A percentile compares a stretch with the other conserved stretches of the same genome.
Evolutionary conservation across 2,888 invertebrate species (phyloP).

Genomic region (Achlya flavicornis): DNA sequence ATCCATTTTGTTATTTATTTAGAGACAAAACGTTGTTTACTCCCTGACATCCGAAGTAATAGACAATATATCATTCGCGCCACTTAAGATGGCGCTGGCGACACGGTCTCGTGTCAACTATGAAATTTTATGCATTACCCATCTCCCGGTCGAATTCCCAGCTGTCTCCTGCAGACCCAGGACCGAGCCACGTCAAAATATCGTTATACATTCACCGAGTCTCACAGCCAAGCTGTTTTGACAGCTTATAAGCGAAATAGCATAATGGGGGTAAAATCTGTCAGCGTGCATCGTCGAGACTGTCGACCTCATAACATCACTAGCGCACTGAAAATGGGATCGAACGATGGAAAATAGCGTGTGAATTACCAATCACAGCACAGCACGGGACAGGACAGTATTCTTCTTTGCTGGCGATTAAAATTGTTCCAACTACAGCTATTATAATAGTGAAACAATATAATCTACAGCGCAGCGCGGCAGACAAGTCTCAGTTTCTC

Average conservation of each 20-base stretch:
- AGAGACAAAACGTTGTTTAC: slow-evolving; percentile 6
- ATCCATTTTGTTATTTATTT: not conserved
- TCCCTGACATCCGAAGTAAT: slow-evolving; percentile 15
- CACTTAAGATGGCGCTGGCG: slow-evolving; percentile 35
- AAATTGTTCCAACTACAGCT: not conserved
- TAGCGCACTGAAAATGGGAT: slow-evolving; percentile 16
- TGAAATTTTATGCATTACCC: slow-evolving; percentile 58
- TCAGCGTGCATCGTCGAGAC: slow-evolving; percentile 14
- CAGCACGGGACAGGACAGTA: not conserved
- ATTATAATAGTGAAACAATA: slow-evolving; percentile 6
- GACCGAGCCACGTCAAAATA: slow-evolving; percentile 42
- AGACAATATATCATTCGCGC: slow-evolving; percentile 25
- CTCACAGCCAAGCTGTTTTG: slow-evolving; percentile 30
- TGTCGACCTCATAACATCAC: slow-evolving; percentile 9
- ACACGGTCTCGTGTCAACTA: slow-evolving; percentile 34
- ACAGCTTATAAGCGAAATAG: slow-evolving; percentile 42
- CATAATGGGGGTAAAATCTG: slow-evolving; percentile 32
- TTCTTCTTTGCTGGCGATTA: not conserved
- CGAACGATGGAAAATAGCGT: slow-evolving; percentile 8
- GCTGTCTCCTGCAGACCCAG: slow-evolving; percentile 42
- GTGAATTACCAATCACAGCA: not conserved
- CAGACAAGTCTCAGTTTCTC: slow-evolving; percentile 12
- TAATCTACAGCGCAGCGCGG: slow-evolving; percentile 4
- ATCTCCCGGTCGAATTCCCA: slow-evolving; percentile 41
- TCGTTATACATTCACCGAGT: slow-evolving; percentile 31